Base-by-base conservation (phyloP, 2,888 invertebrate genomes). In the Standfussiana lucernea region DNA sequence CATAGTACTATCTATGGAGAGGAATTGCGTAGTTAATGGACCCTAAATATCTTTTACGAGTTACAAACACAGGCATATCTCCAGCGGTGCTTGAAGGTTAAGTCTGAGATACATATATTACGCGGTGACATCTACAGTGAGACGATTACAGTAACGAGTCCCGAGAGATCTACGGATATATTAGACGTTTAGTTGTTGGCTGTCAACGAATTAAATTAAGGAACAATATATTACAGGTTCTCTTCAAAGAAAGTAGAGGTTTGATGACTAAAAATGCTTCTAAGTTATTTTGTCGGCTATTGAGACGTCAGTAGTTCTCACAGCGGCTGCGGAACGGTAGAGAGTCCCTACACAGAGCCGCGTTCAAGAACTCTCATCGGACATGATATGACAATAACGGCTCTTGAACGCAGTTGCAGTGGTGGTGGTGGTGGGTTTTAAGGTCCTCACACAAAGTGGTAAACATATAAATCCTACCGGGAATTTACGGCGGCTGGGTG, bases 401-500 rank as follows among this genome's bases (percentile, higher is more conserved):
- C 32, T 32, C 18, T 32, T 21, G 32, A 61, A 61, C 21, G 4
- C 4, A 35, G 59, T 61, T 61, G 13, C 4, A 21, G 21, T 35
- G 59, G 0, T 32, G 32, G 35, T 18, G n/a, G n/a, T n/a, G n/a
- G n/a, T 61, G 21, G 5, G 32, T 11, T 21, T 61, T 32, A 15
- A 6, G 13, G 37, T 28, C 10, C 21, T 8, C 18, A 32, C 7
- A 59, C 18, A 32, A 35, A 4, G 18, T 69, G 50, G n/a, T 50
- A 28, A 59, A 61, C n/a, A 37, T 10, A 62, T 11, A 69, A 50
- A 62, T 78, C 92, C 89, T 86, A 95, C 96, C 87, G 88, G 91
- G 85, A 95, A 95, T 92, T 96, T 96, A 88, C 96, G 93, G 88
- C 94, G 92, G 83, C 92, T 89, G 84, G 96, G 96, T 67, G 96